Evolutionary conservation across 2,888 invertebrate genomes (phyloP), one percentile per base, ranked within the genome.

Genomic region (Brachylomia viminalis): DNA sequence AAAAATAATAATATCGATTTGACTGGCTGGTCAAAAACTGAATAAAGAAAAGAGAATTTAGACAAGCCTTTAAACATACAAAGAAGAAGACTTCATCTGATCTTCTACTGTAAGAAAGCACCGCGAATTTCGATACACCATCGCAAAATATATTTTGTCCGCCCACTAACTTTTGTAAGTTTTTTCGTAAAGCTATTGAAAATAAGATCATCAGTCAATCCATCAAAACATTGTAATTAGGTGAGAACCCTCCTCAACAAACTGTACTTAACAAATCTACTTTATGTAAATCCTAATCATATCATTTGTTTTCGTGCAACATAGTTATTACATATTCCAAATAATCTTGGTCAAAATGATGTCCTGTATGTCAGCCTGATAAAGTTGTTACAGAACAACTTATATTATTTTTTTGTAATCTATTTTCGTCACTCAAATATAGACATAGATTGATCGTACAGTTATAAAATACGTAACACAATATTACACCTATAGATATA

Each of bases 401-500:
- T 77, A 80, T 61, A 30, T 23, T 2, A 47, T 30, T 65, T 33
- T 45, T 71, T 17, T 33, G 17, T 17, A 30, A 52, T 52, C 30
- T 47, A 33, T 65, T 54, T 78, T 66, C 2, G 13, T 33, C 10
- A 6, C 17, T 30, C 6, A 17, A 38, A 38, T 33, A 75, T 6
- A 33, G 54, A 23, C 38, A 54, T 80, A 72, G 73, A 80, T 52
- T 30, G 54, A 75, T 78, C 1, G 17, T 38, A 38, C 15, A 75
- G n/a, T 17, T 30, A 13, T 52, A 52, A 61, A 23, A 17, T 33
- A 33, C 3, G 1, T 49, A 42, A 30, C n/a, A 20, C 33, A 67
- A 33, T 20, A 30, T 23, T 5, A 67, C 45, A 74, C 33, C 4
- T 74, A 30, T 23, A n/a, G 2, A 15, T 23, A 13, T 42, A 71